Percentiles rank a stretch among this genome's conserved stretches.
phyloP scores from a whole-genome alignment of 1,140 invertebrate species.

The Euglossa dilemma region DNA sequence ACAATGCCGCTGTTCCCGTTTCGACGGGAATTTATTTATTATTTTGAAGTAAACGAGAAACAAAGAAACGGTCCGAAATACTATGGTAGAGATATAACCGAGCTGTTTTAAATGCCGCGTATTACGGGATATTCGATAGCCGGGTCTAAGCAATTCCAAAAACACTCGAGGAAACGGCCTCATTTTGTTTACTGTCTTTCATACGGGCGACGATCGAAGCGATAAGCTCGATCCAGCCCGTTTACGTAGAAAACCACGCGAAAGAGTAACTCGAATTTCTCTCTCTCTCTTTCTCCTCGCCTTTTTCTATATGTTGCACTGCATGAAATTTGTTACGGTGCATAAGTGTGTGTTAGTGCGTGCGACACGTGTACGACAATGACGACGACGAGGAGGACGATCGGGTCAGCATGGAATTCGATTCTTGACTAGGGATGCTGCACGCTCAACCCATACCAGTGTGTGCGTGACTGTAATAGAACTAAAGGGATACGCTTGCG shows the following conservation, averaged over 20 bases:
- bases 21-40: not conserved
- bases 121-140: not conserved
- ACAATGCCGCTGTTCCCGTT: no score
- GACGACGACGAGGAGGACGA: constrained; percentile 30
- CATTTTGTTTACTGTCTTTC: constrained; percentile 29
- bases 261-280: not conserved
- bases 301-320: not conserved
- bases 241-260: constrained; percentile 18
- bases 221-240: constrained; percentile 36
- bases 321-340: constrained; percentile 42
- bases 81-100: no score
- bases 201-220: constrained; percentile 3
- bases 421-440: constrained; percentile 64
- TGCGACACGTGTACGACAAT: constrained; percentile 41
- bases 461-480: constrained; percentile 45
- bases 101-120: not conserved
- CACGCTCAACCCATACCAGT: constrained; percentile 1
- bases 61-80: not conserved
- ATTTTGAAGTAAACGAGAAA: not conserved
- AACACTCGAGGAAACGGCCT: not conserved
- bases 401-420: constrained; percentile 58
- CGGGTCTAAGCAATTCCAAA: not conserved
- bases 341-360: constrained; percentile 33
- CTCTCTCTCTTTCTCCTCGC: not conserved
- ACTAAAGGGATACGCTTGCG: constrained; percentile 66